Conservation (phyloP, 2,113 vertebrate species). For the Erythrolamprus reginae region DNA sequence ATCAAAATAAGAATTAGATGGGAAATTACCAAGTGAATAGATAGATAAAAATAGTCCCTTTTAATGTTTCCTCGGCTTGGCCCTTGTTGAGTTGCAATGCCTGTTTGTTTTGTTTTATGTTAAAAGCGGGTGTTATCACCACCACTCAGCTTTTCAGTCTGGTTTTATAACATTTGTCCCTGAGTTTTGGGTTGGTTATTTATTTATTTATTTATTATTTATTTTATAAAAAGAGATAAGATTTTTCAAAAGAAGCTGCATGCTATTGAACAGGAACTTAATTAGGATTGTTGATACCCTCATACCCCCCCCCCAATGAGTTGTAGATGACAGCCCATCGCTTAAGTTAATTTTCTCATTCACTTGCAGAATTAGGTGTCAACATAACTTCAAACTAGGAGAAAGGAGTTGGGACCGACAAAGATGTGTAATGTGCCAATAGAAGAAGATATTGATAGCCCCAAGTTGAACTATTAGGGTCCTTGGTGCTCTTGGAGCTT, state of each 20-base stretch:
- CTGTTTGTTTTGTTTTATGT: background rate
- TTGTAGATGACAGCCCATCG: background rate
- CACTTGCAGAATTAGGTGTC: background rate
- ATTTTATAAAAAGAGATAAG: background rate
- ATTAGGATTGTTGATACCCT: background rate
- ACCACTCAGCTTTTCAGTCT: accelerated
- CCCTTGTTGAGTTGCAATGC: background rate
- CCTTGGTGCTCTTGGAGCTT: too few species aligned
- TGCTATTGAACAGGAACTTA: background rate
- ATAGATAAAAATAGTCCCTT: background rate
- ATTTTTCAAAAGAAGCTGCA: background rate
- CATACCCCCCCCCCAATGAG: background rate
- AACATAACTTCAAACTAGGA: background rate
- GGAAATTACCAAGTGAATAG: constrained; percentile 27
- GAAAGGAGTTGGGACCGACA: background rate
- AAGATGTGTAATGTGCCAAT: background rate
- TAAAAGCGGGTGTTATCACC: background rate
- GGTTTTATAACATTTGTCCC: background rate
- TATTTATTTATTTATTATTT: too few species aligned
- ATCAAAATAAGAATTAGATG: background rate
- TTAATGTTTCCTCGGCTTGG: accelerated
- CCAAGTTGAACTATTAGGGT: too few species aligned
- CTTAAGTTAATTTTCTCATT: background rate
- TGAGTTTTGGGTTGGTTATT: background rate
- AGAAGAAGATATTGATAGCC: too few species aligned